Evolutionary conservation across 2,888 invertebrate species (phyloP), one percentile per base, ranked within the genome.

Genomic region (Euzophera pinguis): DNA sequence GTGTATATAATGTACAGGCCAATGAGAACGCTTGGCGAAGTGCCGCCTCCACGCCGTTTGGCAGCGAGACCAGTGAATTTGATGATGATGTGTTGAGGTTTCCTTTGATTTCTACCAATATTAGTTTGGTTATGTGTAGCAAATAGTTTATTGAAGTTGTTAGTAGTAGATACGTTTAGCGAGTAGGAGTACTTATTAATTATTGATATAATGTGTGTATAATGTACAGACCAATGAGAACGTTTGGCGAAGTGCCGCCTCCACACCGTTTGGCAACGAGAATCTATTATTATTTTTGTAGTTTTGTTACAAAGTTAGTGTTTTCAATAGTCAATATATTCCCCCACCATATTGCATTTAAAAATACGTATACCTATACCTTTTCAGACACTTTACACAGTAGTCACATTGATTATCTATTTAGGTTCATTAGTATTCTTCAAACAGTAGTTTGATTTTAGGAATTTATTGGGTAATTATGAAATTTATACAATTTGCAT

Each of bases 171-270:
- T 3, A 22, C 2, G 5, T 22, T 22, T 3, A 2, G 5, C 2
- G 22, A 22, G 2, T 22, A 22, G 5, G 22, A n/a, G n/a, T n/a
- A n/a, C n/a, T n/a, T n/a, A n/a, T n/a, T n/a, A n/a, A n/a, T n/a
- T n/a, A n/a, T n/a, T n/a, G n/a, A n/a, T n/a, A 16, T 75, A 71
- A 61, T 68, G 64, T 37, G 72, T 81, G n/a, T 83, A 77, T 63
- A 75, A 69, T n/a, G 73, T 78, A 13, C 64, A 65, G 2, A 67
- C 71, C 0, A 10, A 45, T 29, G 47, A 49, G 55, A 60, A 39
- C 10, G 50, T 32, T 4, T 50, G 50, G 50, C 14, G 17, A n/a
- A 17, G 55, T 57, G 65, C 52, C 52, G 16, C 61, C 45, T 12
- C 52, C 14, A 29, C 38, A 13, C 32, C 34, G 41, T 29, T 34